Evolutionary conservation across 2,888 invertebrate species (phyloP).

Genomic region (Schizaphis graminum): DNA sequence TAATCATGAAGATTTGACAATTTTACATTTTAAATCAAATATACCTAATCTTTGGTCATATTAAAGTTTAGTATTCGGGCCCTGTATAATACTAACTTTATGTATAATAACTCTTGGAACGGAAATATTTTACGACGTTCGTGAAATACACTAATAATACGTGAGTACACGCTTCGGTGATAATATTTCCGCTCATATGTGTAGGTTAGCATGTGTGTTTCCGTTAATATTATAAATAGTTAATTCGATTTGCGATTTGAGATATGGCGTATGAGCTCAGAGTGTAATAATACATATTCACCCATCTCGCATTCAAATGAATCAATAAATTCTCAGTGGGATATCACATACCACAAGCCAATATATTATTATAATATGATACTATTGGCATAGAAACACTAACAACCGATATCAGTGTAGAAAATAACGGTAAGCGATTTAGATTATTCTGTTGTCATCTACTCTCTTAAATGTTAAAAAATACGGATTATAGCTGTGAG

Average conservation of each 20-base stretch:
- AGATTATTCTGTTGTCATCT: background rate
- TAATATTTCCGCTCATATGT: background rate
- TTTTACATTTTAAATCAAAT: background rate
- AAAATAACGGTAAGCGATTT: background rate
- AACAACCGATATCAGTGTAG: background rate
- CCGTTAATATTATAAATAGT: conserved; percentile 41
- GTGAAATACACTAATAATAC: background rate
- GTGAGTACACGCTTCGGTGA: background rate
- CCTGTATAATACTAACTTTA: background rate
- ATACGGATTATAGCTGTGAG: background rate
- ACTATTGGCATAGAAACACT: background rate
- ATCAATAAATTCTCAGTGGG: conserved; percentile 8
- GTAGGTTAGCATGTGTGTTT: background rate
- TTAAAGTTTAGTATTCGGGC: background rate
- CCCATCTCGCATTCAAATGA: background rate
- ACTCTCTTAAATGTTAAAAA: background rate
- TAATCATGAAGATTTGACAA: background rate
- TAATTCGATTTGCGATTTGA: background rate
- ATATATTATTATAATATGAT: background rate
- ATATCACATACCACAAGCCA: background rate
- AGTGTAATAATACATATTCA: background rate
- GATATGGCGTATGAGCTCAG: background rate
- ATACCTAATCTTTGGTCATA: background rate
- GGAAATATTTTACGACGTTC: background rate
- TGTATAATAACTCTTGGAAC: background rate